Evolutionary conservation across 2,888 invertebrate species (phyloP), one percentile per base, ranked within the genome.

Genomic region (Acrocyrtus sp.): DNA sequence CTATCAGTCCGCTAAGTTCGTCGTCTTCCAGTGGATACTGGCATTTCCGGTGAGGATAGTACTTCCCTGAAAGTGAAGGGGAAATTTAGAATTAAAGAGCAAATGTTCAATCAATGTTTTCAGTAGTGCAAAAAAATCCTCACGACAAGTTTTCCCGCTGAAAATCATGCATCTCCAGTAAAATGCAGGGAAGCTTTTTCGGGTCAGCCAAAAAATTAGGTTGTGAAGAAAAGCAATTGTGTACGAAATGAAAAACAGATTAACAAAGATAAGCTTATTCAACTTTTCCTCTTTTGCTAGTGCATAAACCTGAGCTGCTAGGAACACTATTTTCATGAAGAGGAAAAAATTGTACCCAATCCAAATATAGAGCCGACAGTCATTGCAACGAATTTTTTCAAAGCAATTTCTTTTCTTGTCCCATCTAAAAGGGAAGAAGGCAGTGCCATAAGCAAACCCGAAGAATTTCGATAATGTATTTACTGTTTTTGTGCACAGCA

Each of bases 341-440:
- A 61, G 39, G 22, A 61, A 8, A 1, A 61, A 15, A 6, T 48
- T 61, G n/a, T 61, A 48, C 8, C 47, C 3, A n/a, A n/a, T 3
- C 22, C 29, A 61, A 3, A 61, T 8, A 1, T 17, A 4, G 1
- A 50, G 5, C 10, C 48, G 61, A n/a, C 21, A 50, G 47, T 48
- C 48, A n/a, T n/a, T n/a, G n/a, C n/a, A n/a, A n/a, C n/a, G n/a
- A n/a, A n/a, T 50, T 15, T 3, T 21, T n/a, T n/a, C n/a, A n/a
- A n/a, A n/a, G n/a, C n/a, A n/a, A n/a, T n/a, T n/a, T n/a, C n/a
- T n/a, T n/a, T n/a, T n/a, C n/a, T n/a, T n/a, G n/a, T n/a, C n/a
- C 62, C 62, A 62, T 17, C 22, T 62, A 26, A 62, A 62, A 24
- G 51, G 51, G 6, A 62, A 50, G 27, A 62, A 62, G 17, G 51